These are phyloP conservation scores for Chloebia gouldiae DNA, from an alignment of 2,113 vertebrate species.

Conservation along the genomic window DNA sequence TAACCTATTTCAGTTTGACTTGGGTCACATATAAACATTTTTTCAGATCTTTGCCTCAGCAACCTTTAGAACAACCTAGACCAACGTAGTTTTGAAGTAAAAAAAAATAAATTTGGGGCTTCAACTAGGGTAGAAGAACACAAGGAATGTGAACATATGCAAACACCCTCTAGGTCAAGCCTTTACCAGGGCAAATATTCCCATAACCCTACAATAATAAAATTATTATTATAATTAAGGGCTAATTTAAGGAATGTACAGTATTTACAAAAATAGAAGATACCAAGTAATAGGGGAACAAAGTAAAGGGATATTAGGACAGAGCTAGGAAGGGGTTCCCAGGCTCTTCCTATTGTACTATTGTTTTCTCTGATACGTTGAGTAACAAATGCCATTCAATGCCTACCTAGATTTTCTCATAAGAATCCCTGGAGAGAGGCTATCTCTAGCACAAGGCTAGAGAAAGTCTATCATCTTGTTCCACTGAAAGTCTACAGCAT, in stretches of 20 bases:
- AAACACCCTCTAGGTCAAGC: background rate
- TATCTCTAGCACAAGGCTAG: background rate
- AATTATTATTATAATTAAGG: conserved; percentile 60
- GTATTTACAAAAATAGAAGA: conserved; percentile 56
- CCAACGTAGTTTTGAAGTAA: background rate
- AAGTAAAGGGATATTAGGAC: background rate
- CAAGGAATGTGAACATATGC: background rate
- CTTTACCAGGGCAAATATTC: background rate
- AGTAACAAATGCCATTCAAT: background rate
- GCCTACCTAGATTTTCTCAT: background rate
- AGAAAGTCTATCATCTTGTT: background rate
- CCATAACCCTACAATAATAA: conserved; percentile 58
- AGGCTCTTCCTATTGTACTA: background rate
- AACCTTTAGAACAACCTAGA: background rate
- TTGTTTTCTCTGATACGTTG: background rate
- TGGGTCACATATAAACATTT: background rate
- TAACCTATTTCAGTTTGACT: background rate
- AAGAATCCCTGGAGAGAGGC: background rate
- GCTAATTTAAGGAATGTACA: conserved; percentile 53
- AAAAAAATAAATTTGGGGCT: background rate
- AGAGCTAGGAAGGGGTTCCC: background rate
- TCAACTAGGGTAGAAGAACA: background rate
- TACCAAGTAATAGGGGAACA: background rate
- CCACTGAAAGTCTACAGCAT: background rate
- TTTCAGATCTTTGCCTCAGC: background rate